Percentiles rank a stretch among this genome's conserved stretches.
These are phyloP conservation scores for Calameuta idolon DNA, from an alignment of 2,888 invertebrate species.

Conservation along the genomic window DNA sequence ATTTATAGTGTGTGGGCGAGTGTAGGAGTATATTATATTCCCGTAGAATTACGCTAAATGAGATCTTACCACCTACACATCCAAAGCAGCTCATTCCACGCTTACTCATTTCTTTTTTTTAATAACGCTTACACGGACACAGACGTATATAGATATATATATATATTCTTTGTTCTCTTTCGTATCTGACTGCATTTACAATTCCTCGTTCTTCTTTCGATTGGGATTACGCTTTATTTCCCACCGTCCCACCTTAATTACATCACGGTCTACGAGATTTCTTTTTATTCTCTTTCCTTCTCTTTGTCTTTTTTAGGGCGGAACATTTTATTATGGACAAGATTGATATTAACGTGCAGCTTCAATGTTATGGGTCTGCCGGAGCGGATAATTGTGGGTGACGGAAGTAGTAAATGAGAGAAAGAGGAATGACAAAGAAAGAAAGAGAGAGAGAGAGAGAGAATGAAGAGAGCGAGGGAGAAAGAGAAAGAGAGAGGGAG, in stretches of 20 bases:
- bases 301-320: conserved; percentile 37
- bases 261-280: too few relatives aligned
- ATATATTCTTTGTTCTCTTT: conserved; percentile 41
- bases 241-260: too few relatives aligned
- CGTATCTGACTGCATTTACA: conserved; percentile 33
- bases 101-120: conserved; percentile 39
- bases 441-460: background rate
- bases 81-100: conserved; percentile 67
- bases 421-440: conserved; percentile 4
- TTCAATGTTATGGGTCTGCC: too few relatives aligned
- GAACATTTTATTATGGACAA: too few relatives aligned
- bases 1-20: too few relatives aligned
- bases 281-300: conserved; percentile 13
- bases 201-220: conserved; percentile 4
- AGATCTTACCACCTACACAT: conserved; percentile 70
- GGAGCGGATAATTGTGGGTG: too few relatives aligned
- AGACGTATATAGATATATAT: conserved; percentile 58
- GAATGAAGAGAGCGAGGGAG: background rate
- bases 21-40: too few relatives aligned
- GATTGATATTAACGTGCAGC: too few relatives aligned
- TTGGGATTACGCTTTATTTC: too few relatives aligned
- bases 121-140: conserved; percentile 66
- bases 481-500: background rate
- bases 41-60: conserved; percentile 50
- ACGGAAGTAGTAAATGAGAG: conserved; percentile 1